Evolutionary conservation across 2,113 vertebrate species (phyloP), one percentile per base, ranked within the genome.

Genomic region (Carassius auratus): DNA sequence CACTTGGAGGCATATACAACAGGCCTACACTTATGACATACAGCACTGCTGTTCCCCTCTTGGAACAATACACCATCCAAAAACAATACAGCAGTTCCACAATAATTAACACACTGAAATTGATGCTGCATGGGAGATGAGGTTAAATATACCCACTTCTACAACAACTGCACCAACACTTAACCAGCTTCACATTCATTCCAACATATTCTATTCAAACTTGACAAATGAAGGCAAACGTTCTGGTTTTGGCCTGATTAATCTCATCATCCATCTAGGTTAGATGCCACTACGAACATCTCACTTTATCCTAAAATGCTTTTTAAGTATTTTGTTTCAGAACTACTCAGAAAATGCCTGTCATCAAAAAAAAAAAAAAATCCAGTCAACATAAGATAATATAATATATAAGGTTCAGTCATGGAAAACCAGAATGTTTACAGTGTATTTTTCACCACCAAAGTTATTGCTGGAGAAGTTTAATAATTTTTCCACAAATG

Each of bases 71-170:
- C 52, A 21, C 71, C 62, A 81, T 57, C 74, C 76, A 84, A 80
- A 57, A 76, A 69, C 76, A 84, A 74, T 84, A 80, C 83, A 84
- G 86, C 57, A 45, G 85, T 50, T 62, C 59, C 68, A 86, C 78
- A 17, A 86, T 76, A 59, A 62, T 86, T 81, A 64, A 81, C 78
- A 76, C 57, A 38, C 55, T 74, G 61, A 81, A 80, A 74, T 48
- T 64, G 62, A 61, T 13, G 36, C 9, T 75, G n/a, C 68, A 52
- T 61, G 21, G 42, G 57, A 84, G 62, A 74, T 57, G 5, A 64
- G 33, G 55, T 71, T 79, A 64, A 87, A 62, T 74, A 55, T 80
- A 14, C 75, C 61, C 42, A 74, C 76, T 50, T 50, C 33, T 48
- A 87, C 77, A 66, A 74, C 50, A 59, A 71, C 64, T 55, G 33